Percentiles rank a stretch among this genome's conserved stretches.
These are phyloP conservation scores for Neocrepidodera transversa DNA, from an alignment of 2,888 invertebrate species.

Conservation along the genomic window DNA sequence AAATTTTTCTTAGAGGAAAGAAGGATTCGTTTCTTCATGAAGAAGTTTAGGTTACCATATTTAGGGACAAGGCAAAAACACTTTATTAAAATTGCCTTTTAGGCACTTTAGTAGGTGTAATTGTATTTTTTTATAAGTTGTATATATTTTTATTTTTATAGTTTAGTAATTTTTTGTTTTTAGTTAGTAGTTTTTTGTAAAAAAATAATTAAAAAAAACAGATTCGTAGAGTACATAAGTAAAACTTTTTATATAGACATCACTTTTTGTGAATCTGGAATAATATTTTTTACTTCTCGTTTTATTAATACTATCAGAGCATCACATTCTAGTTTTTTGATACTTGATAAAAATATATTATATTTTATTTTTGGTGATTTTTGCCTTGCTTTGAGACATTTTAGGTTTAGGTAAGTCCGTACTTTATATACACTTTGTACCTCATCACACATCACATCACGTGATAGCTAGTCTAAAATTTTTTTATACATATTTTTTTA, in stretches of 20 bases:
- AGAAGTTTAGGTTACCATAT: slow-evolving; percentile 49
- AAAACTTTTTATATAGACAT: too few relatives aligned
- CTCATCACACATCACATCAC: slow-evolving; percentile 46
- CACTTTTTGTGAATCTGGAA: too few relatives aligned
- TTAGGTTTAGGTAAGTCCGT: slow-evolving; percentile 32
- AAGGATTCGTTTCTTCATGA: slow-evolving; percentile 40
- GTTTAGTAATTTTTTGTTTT: not conserved
- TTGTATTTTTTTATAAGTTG: not conserved
- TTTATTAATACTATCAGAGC: too few relatives aligned
- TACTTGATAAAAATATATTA: not conserved
- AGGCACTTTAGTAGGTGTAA: not conserved
- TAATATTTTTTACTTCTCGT: too few relatives aligned
- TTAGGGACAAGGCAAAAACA: slow-evolving; percentile 31
- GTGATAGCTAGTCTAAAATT: slow-evolving; percentile 53
- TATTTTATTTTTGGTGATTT: slow-evolving; percentile 14
- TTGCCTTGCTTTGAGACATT: slow-evolving; percentile 25
- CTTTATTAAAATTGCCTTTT: slow-evolving; percentile 7
- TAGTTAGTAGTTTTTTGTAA: not conserved
- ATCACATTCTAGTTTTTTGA: not conserved
- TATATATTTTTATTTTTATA: not conserved
- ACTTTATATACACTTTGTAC: slow-evolving; percentile 41
- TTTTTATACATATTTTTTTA: slow-evolving; percentile 46
- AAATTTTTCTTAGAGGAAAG: slow-evolving; percentile 43
- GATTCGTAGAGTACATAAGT: too few relatives aligned
- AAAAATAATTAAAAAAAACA: not conserved